Percentiles rank a stretch among this genome's conserved stretches.
Conservation (phyloP, 2,797 vertebrate species). For the Phrynocephalus vlangalii region DNA sequence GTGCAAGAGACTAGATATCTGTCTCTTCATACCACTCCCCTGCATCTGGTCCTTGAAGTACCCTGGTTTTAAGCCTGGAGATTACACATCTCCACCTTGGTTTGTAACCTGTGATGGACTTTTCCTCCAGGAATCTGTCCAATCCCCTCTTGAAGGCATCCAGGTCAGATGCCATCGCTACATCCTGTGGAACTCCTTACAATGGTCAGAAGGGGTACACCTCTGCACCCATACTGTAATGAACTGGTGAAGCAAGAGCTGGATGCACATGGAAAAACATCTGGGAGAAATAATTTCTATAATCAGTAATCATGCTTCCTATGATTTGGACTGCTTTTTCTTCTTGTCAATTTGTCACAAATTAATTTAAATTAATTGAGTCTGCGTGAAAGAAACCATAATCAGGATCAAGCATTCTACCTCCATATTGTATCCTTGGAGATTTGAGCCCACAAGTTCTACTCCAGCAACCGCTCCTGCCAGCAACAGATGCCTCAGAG, state of each 20-base stretch:
- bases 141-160: too few relatives aligned
- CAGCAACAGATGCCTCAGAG: neutral
- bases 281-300: neutral
- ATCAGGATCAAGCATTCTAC: neutral
- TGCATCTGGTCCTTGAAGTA: too few relatives aligned
- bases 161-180: too few relatives aligned
- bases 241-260: neutral
- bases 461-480: neutral
- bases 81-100: too few relatives aligned
- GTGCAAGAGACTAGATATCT: too few relatives aligned
- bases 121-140: too few relatives aligned
- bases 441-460: neutral
- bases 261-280: neutral
- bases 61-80: too few relatives aligned
- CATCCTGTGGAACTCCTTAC: too few relatives aligned
- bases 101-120: too few relatives aligned
- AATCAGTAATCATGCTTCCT: neutral
- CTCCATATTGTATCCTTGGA: neutral
- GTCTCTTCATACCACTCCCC: too few relatives aligned
- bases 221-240: neutral
- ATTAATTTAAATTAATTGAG: neutral
- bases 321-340: too few relatives aligned
- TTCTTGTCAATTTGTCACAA: neutral
- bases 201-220: neutral
- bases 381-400: neutral